Evolutionary conservation across 2,888 invertebrate species (phyloP), one percentile per base, ranked within the genome.

Genomic region (Folsomia manolachei): DNA sequence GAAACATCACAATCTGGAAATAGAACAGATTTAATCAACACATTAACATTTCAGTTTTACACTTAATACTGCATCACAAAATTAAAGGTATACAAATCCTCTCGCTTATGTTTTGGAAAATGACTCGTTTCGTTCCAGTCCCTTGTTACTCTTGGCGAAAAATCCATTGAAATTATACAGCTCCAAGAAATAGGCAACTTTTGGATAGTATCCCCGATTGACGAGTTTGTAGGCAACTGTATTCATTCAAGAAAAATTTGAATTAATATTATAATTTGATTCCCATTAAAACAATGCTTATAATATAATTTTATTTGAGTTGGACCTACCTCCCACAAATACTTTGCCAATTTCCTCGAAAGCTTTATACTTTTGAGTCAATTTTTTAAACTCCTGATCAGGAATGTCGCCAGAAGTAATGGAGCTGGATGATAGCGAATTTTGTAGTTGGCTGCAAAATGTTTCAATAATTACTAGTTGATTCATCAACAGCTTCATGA

Each of bases 401-500:
- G 62, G 63, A 18, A 80, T 75, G 63, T 73, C 74, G 19, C 71
- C 70, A 1, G 75, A 76, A 9, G 27, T 63, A 19, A 19, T 21
- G n/a, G 11, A 18, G 25, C 27, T 39, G 60, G 72, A 71, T 61
- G 73, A 68, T 21, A 73, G 26, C 1, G 60, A 21, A 9, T 26
- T 27, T 0, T 26, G 11, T 11, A 79, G 68, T 56, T 75, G 72
- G 1, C 53, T 65, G 53, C 80, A 79, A 62, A 79, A 80, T 7
- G 73, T 71, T 69, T 80, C 80, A 26, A 79, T 78, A 0, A 80
- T 71, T 1, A 71, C 75, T 1, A 80, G 66, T 56, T 79, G 79
- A 56, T 76, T 71, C 1, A 71, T 88, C 51, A 93, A 84, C 0
- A 90, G 86, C 78, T 89, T 89, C 83, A 89, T 88, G 51, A 92